Conservation (phyloP, 2,113 vertebrate species). For the Trinectes maculatus region DNA sequence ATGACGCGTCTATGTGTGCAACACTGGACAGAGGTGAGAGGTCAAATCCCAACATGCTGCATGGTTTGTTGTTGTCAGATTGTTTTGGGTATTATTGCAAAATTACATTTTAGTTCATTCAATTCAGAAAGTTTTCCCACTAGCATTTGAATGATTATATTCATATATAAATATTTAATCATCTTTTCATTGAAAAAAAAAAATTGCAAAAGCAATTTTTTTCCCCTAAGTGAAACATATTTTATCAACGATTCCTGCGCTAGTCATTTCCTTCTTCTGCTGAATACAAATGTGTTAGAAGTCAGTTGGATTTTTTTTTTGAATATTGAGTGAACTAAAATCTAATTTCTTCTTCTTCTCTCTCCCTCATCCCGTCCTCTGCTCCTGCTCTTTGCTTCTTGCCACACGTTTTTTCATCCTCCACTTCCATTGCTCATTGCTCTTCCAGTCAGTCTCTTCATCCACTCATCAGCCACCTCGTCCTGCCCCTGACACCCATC, state of each 20-base stretch:
- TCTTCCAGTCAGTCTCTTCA: conserved; percentile 31
- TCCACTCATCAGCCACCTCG: conserved; percentile 6
- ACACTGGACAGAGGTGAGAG: conserved; percentile 19
- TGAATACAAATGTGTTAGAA: background rate
- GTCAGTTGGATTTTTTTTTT: background rate
- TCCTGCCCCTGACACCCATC: conserved; percentile 14
- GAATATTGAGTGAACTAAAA: conserved; percentile 28
- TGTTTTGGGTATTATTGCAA: conserved; percentile 18
- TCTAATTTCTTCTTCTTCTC: conserved; percentile 6
- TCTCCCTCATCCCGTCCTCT: background rate
- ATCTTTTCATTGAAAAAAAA: too few relatives aligned
- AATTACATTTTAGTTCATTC: conserved; percentile 34
- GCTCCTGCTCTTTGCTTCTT: background rate
- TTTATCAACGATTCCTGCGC: too few relatives aligned
- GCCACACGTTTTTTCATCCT: background rate
- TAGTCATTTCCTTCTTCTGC: background rate
- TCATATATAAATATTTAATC: too few relatives aligned
- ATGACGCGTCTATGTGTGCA: too few relatives aligned
- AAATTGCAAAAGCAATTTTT: too few relatives aligned
- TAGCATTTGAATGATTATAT: too few relatives aligned
- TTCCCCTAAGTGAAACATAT: too few relatives aligned
- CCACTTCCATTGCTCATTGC: conserved; percentile 7
- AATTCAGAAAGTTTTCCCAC: background rate
- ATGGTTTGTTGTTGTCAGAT: conserved; percentile 17
- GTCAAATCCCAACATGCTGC: conserved; percentile 30